A percentile compares a stretch with the other conserved stretches of the same genome.
Conservation (phyloP, 1,140 invertebrate species). For the Papilio glaucus region DNA sequence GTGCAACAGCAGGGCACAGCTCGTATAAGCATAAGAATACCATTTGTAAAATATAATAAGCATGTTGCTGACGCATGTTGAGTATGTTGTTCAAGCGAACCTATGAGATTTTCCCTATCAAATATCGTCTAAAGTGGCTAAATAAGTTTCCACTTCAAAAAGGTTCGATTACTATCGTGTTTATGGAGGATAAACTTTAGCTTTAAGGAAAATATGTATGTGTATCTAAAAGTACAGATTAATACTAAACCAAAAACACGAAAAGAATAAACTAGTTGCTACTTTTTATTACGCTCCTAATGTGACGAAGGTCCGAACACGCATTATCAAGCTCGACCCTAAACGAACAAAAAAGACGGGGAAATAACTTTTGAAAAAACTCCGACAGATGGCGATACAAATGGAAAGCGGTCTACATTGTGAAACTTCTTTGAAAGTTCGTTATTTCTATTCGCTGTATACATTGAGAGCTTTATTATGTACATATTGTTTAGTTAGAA, state of each 20-base stretch:
- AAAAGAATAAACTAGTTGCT: constrained; percentile 31
- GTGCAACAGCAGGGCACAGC: too few species aligned
- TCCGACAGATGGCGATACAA: constrained; percentile 20
- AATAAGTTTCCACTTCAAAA: too few species aligned
- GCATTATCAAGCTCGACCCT: constrained; percentile 11
- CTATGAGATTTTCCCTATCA: too few species aligned
- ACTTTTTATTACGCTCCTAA: constrained; percentile 23
- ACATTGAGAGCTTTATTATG: constrained; percentile 21
- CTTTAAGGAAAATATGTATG: neutral
- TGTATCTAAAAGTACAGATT: neutral
- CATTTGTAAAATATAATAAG: constrained; percentile 16
- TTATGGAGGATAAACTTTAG: too few species aligned
- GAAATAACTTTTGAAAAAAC: constrained; percentile 13
- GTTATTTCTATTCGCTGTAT: constrained; percentile 5
- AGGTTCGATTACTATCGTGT: too few species aligned
- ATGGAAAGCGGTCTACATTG: constrained; percentile 30
- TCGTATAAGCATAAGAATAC: too few species aligned
- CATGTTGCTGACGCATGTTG: too few species aligned
- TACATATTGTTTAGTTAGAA: constrained; percentile 3
- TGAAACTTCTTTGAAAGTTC: constrained; percentile 19
- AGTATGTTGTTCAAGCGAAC: too few species aligned
- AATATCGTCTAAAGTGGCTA: too few species aligned
- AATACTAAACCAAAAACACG: neutral
- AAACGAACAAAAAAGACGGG: constrained; percentile 6
- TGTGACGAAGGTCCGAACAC: constrained; percentile 25